A percentile compares a stretch with the other conserved stretches of the same genome.
These are phyloP conservation scores for Agonopterix heracliana DNA, from an alignment of 2,888 invertebrate genomes.

Conservation along the genomic window DNA sequence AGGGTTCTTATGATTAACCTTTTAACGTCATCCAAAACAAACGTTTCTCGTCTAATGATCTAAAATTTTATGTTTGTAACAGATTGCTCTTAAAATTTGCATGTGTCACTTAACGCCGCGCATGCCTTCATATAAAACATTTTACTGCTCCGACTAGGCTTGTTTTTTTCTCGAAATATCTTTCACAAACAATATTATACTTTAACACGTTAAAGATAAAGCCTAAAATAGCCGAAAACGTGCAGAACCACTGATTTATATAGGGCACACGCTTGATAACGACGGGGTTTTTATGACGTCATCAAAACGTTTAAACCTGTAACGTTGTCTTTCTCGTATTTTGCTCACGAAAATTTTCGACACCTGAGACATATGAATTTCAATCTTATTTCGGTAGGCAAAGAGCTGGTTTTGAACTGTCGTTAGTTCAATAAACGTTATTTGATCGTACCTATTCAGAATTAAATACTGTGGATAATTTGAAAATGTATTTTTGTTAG, in stretches of 20 bases:
- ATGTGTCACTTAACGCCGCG: slow-evolving; percentile 28
- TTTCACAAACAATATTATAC: slow-evolving; percentile 10
- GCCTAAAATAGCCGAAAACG: slow-evolving; percentile 10
- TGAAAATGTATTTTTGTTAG: no score
- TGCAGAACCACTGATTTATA: slow-evolving; percentile 34
- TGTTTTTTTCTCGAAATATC: slow-evolving; percentile 17
- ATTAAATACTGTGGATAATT: no score
- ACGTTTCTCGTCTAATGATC: not conserved
- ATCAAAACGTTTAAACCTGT: slow-evolving; percentile 52
- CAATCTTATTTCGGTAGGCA: not conserved
- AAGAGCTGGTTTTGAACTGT: not conserved
- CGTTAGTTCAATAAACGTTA: no score
- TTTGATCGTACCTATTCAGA: no score
- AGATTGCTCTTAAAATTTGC: slow-evolving; percentile 20
- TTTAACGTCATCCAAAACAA: slow-evolving; percentile 1
- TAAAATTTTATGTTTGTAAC: slow-evolving; percentile 5
- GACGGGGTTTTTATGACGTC: slow-evolving; percentile 52
- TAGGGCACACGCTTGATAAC: slow-evolving; percentile 47
- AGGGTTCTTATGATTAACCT: no score
- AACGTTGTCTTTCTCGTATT: slow-evolving; percentile 34
- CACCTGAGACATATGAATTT: not conserved
- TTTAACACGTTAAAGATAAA: slow-evolving; percentile 2
- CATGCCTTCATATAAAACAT: slow-evolving; percentile 27
- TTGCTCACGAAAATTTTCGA: slow-evolving; percentile 24
- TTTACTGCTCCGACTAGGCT: slow-evolving; percentile 26